A percentile compares a stretch with the other conserved stretches of the same genome.
These are phyloP conservation scores for Linepithema humile DNA, from an alignment of 1,140 invertebrate species.

Conservation along the genomic window DNA sequence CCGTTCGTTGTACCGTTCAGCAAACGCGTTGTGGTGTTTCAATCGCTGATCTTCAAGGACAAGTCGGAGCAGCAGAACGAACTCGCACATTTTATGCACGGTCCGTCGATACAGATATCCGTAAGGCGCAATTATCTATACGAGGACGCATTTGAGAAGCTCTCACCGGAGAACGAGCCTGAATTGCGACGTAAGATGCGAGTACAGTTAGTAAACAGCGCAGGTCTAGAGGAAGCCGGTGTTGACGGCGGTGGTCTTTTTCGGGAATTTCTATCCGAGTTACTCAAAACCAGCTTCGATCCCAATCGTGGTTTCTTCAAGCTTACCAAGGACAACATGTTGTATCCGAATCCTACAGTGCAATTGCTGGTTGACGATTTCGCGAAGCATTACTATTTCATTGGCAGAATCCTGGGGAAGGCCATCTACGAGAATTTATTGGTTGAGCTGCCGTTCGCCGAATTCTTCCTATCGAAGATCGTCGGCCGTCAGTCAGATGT, in stretches of 20 bases:
- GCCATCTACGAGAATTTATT: constrained; percentile 97
- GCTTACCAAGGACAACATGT: constrained; percentile 95
- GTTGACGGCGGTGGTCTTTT: constrained; percentile 98
- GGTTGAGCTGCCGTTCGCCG: constrained; percentile 96
- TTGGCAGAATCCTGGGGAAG: constrained; percentile 97
- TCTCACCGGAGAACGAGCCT: constrained; percentile 95
- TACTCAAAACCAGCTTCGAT: constrained; percentile 98
- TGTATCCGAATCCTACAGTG: constrained; percentile 98
- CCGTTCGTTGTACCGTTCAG: constrained; percentile 97
- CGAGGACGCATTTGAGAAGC: constrained; percentile 98
- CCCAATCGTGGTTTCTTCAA: constrained; percentile 98
- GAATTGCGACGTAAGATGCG: constrained; percentile 94
- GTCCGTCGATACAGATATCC: constrained; percentile 91
- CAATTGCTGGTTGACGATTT: constrained; percentile 93
- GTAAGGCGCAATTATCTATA: constrained; percentile 97
- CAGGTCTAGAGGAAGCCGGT: constrained; percentile 96
- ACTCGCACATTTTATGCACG: constrained; percentile 89
- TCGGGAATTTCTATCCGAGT: constrained; percentile 95
- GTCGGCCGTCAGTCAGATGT: constrained; percentile 92
- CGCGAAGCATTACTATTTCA: constrained; percentile 97
- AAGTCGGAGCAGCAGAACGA: constrained; percentile 91
- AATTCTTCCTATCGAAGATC: constrained; percentile 96
- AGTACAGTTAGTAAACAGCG: constrained; percentile 95
- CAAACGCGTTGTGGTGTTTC: constrained; percentile 94
- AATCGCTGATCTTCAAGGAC: constrained; percentile 90